phyloP scores from a whole-genome alignment of 1,140 invertebrate genomes.

The Liolophura sinensis region DNA sequence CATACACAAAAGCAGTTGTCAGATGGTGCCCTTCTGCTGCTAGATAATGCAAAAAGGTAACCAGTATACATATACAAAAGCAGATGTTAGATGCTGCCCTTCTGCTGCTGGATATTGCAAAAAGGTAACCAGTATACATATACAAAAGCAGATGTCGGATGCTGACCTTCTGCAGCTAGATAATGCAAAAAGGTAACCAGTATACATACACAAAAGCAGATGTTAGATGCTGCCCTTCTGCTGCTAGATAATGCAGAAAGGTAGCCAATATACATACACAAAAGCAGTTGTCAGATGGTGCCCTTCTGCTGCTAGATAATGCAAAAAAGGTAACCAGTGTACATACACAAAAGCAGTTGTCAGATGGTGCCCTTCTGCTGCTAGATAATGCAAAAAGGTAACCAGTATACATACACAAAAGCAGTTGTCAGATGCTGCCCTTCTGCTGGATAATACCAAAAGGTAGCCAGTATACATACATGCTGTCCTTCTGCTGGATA shows the following conservation, averaged over 20 bases:
- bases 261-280: background rate
- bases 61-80: background rate
- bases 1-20: background rate
- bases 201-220: background rate
- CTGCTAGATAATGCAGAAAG: background rate
- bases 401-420: background rate
- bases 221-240: background rate
- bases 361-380: background rate
- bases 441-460: background rate
- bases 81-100: background rate
- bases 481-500: background rate
- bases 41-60: constrained; percentile 75
- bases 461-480: background rate
- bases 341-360: background rate
- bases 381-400: constrained; percentile 75
- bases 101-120: background rate
- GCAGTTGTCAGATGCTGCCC: background rate
- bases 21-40: background rate
- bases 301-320: background rate
- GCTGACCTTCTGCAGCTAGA: constrained; percentile 77
- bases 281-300: background rate
- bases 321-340: background rate
- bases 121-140: background rate
- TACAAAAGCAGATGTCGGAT: constrained; percentile 60
- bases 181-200: constrained; percentile 81